phyloP scores from a whole-genome alignment of 2,113 vertebrate genomes.

The Cebus imitator region DNA sequence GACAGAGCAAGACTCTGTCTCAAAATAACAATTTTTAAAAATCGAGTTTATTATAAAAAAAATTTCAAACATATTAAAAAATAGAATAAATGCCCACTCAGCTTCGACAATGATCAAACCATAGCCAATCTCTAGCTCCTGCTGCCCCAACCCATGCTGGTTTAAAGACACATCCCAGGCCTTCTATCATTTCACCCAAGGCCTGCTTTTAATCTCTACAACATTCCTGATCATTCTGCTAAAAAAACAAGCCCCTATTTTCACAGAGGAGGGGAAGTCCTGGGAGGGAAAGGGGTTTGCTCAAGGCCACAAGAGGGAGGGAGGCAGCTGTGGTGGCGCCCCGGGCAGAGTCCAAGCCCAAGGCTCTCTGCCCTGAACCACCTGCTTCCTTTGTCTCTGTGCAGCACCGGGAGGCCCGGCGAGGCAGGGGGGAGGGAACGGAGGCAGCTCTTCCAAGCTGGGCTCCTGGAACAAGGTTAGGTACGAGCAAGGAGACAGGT shows the following conservation, averaged over 20 bases:
- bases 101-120: neutral
- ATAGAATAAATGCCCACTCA: too few species aligned
- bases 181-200: neutral
- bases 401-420: neutral
- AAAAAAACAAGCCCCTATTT: neutral
- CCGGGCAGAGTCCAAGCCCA: neutral
- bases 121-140: neutral
- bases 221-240: neutral
- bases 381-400: neutral
- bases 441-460: neutral
- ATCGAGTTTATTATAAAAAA: neutral
- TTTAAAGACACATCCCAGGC: neutral
- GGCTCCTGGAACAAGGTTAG: slow-evolving; percentile 5
- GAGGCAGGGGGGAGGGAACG: neutral
- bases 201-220: neutral
- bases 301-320: neutral
- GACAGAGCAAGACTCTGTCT: too few species aligned
- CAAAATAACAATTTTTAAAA: neutral
- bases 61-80: neutral
- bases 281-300: neutral
- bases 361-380: neutral
- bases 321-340: too few species aligned
- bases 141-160: neutral
- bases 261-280: neutral
- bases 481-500: neutral